Percentiles rank a stretch among this genome's conserved stretches.
Conservation (phyloP, 2,888 invertebrate genomes). For the Macropis europaea region DNA sequence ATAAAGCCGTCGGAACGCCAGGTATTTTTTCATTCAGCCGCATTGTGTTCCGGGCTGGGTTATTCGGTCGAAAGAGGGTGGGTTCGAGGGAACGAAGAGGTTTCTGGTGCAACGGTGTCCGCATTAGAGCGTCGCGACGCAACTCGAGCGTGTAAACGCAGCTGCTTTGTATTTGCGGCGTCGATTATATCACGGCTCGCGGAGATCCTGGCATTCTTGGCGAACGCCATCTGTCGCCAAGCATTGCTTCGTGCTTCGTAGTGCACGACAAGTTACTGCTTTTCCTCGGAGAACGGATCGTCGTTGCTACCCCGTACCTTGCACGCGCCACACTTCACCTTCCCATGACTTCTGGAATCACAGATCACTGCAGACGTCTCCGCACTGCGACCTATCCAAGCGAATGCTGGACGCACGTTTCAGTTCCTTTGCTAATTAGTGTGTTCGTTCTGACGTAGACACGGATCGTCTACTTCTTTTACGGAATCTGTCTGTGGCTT, state of each 20-base stretch:
- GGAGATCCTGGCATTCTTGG: slow-evolving; percentile 59
- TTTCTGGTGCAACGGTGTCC: slow-evolving; percentile 22
- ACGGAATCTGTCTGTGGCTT: no score
- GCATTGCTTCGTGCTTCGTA: not conserved
- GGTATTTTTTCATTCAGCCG: slow-evolving; percentile 33
- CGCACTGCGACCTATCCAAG: no score
- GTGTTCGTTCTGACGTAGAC: no score
- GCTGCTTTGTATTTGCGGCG: slow-evolving; percentile 63
- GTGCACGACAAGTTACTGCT: slow-evolving; percentile 29
- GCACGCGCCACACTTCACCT: not conserved
- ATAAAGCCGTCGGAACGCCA: slow-evolving; percentile 13
- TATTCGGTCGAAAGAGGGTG: not conserved
- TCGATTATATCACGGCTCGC: slow-evolving; percentile 57
- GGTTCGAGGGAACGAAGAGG: not conserved
- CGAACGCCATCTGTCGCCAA: slow-evolving; percentile 59
- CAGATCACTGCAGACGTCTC: not conserved
- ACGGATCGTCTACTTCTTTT: no score
- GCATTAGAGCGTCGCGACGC: slow-evolving; percentile 31
- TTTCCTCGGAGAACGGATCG: slow-evolving; percentile 29
- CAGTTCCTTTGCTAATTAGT: no score
- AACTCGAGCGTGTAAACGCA: slow-evolving; percentile 58
- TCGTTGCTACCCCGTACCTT: slow-evolving; percentile 16
- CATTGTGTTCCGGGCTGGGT: not conserved
- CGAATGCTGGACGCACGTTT: no score
- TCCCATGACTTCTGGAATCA: not conserved